A percentile compares a stretch with the other conserved stretches of the same genome.
phyloP scores from a whole-genome alignment of 1,140 invertebrate species.

The Hyphantria cunea region DNA sequence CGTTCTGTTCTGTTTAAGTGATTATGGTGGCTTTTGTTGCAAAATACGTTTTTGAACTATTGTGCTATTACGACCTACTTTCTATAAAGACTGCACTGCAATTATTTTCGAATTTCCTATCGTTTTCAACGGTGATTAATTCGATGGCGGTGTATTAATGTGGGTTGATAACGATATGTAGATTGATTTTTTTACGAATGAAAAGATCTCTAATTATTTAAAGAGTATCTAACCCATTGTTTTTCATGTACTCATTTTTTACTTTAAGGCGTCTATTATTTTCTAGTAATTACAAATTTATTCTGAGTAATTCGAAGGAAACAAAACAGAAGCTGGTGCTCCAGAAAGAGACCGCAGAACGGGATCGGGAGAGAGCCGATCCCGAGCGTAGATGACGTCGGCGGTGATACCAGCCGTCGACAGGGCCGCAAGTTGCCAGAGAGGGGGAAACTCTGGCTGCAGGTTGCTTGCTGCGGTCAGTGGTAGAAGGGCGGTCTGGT shows the following conservation, averaged over 20 bases:
- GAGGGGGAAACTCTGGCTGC: too few relatives aligned
- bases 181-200: background rate
- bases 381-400: too few relatives aligned
- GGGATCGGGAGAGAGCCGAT: too few relatives aligned
- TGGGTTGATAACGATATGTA: background rate
- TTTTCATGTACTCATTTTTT: background rate
- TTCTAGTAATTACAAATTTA: too few relatives aligned
- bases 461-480: too few relatives aligned
- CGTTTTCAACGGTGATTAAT: slow-evolving; percentile 24
- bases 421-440: too few relatives aligned
- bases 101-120: slow-evolving; percentile 22
- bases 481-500: too few relatives aligned
- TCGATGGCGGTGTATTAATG: background rate
- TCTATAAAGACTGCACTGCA: slow-evolving; percentile 16
- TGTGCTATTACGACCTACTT: slow-evolving; percentile 12
- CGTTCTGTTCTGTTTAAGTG: background rate
- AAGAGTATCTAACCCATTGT: background rate
- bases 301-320: too few relatives aligned
- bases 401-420: too few relatives aligned
- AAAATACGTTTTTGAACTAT: slow-evolving; percentile 10
- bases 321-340: too few relatives aligned
- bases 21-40: slow-evolving; percentile 8
- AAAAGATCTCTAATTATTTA: background rate
- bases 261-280: too few relatives aligned
- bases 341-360: too few relatives aligned